Base-by-base conservation (phyloP, 2,888 invertebrate genomes). In the Margaritifera margaritifera region DNA sequence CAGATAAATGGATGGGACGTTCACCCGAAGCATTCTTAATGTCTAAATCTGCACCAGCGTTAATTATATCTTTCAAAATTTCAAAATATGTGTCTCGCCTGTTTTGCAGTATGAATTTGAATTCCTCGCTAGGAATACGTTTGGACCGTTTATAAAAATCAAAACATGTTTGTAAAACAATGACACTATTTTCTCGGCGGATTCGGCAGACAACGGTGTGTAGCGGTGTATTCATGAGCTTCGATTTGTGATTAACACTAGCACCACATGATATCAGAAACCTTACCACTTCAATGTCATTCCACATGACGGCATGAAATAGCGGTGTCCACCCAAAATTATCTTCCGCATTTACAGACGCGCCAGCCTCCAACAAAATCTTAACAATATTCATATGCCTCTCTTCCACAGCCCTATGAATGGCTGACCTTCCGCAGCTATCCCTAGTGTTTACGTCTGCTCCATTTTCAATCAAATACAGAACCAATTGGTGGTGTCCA, bases 251-350 rank as follows among this genome's bases (percentile, higher is more conserved):
- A 20, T 68, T 56, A 24, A 68, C 63, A 52, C 58, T 62, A 25
- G 77, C 77, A 22, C 74, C 74, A 53, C 62, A 60, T 8, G 63
- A 52, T 20, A 77, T 31, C 0, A 77, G 59, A 19, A 70, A 71
- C 54, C 72, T 62, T 25, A 71, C 71, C 53, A 74, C 67, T 11
- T 66, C 51, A 20, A 54, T 62, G 27, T 74, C 61, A 22, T 62
- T 51, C 53, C 72, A 77, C 42, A 74, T 74, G 19, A 64, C 69
- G 61, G 70, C 72, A 42, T 77, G 71, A 66, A 77, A 77, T 55
- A 77, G 24, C 19, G 74, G 77, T 18, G 70, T 72, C 77, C 77
- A 77, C 15, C 63, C 66, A 55, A 55, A 68, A 27, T 72, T 71
- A 51, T 77, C 77, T 3, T 62, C 54, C 27, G 25, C 25, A 57